phyloP scores from a whole-genome alignment of 2,113 vertebrate genomes.

The Bambusicola thoracicus region DNA sequence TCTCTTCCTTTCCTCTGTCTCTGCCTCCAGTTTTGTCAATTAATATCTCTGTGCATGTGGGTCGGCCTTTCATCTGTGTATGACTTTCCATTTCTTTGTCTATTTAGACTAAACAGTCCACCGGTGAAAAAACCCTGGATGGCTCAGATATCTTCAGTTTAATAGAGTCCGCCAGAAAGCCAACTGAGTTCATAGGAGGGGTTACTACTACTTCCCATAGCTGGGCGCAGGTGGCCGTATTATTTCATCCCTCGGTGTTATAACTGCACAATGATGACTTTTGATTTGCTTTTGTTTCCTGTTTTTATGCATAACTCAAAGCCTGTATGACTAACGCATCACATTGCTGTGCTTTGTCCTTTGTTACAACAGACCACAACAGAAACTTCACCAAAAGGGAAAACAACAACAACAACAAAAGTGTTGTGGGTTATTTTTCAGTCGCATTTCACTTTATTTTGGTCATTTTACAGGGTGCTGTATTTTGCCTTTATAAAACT shows the following conservation, averaged over 20 bases:
- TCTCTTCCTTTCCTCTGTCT: slow-evolving; percentile 41
- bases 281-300: not conserved
- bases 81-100: slow-evolving; percentile 85
- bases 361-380: not conserved
- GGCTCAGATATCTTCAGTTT: slow-evolving; percentile 86
- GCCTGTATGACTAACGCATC: not conserved
- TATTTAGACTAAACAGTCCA: slow-evolving; percentile 86
- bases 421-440: not conserved
- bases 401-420: not conserved
- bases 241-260: slow-evolving; percentile 52
- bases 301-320: not conserved
- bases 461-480: not conserved
- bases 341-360: not conserved
- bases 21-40: slow-evolving; percentile 51
- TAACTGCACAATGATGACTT: not conserved
- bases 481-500: slow-evolving; percentile 53
- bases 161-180: slow-evolving; percentile 84
- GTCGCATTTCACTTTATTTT: slow-evolving; percentile 35
- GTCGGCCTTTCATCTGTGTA: slow-evolving; percentile 23
- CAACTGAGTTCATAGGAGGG: slow-evolving; percentile 90
- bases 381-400: not conserved
- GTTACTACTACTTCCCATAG: slow-evolving; percentile 82
- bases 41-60: slow-evolving; percentile 17
- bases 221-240: slow-evolving; percentile 88
- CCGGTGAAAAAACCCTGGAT: slow-evolving; percentile 82